phyloP scores from a whole-genome alignment of 2,113 vertebrate genomes.

The Bufo bufo region DNA sequence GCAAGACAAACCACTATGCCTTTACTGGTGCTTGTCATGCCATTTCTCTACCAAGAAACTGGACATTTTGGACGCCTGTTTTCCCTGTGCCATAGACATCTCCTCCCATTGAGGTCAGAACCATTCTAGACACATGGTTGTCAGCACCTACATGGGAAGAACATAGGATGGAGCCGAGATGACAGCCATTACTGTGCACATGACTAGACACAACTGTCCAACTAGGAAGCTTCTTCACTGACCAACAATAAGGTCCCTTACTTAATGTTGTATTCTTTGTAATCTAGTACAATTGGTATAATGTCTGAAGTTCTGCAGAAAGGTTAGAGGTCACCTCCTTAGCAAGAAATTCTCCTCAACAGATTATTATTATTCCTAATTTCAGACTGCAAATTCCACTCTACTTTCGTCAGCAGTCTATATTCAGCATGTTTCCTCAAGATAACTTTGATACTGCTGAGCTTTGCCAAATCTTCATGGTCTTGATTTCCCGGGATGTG shows the following conservation, averaged over 20 bases:
- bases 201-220: neutral
- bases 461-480: conserved; percentile 14
- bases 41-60: neutral
- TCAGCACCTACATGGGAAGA: neutral
- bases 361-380: conserved; percentile 31
- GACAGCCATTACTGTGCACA: neutral
- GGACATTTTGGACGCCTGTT: neutral
- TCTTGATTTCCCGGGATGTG: neutral
- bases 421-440: conserved; percentile 39
- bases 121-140: neutral
- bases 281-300: neutral
- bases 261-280: neutral
- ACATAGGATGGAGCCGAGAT: neutral
- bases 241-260: neutral
- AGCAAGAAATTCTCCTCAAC: neutral
- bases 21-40: neutral
- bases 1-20: neutral
- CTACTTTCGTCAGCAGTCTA: conserved; percentile 7
- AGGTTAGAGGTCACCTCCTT: neutral
- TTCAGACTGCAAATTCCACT: conserved; percentile 3
- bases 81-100: neutral
- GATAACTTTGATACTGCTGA: conserved; percentile 1
- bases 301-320: neutral
- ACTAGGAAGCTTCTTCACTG: neutral
- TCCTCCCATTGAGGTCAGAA: neutral